Base-by-base conservation (phyloP, 2,888 invertebrate species). In the Unio delphinus region DNA sequence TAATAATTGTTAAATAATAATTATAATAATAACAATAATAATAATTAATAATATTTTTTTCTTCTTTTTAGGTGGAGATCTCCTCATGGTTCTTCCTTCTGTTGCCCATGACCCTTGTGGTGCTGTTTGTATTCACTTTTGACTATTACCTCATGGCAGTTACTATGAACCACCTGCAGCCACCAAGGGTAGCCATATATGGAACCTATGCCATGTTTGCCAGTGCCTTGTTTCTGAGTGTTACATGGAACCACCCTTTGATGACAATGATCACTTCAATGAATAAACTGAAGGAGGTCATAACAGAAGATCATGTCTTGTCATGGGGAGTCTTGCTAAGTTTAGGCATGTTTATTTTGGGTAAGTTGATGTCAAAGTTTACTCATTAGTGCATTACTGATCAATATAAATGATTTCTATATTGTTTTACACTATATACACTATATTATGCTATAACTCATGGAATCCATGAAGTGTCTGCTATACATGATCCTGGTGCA, bases 321-420 rank as follows among this genome's bases (percentile, higher is more conserved):
- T 91, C 91, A 55, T 90, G 89, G 55, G 91, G 91, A 17, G 91
- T 92, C 17, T 75, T 91, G 4, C 89, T 92, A 76, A 91, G 91
- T 68, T 81, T 91, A 30, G 78, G 88, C 17, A 87, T 90, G 61
- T 91, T 92, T 72, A 82, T 90, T 55, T 75, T 91, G 57, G 91
- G 92, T 92, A 79, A 82, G 88, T 76, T 45, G 15, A 45, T 45
- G 45, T 45, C 45, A 45, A 15, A 45, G 45, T 45, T 45, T 45
- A 11, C 45, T 45, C 15, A 45, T 0, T 45, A 15, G 45, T 45
- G 45, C 45, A 45, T 45, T 45, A 45, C 45, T 45, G 15, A 45
- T 15, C 45, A 45, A 45, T 45, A 45, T 15, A 45, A 45, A 11
- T 45, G 15, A 45, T 45, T 45, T 45, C 23, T 23, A 23, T 45